Percentiles rank a stretch among this genome's conserved stretches.
These are phyloP conservation scores for Euphonia xanthogaster DNA, from an alignment of 2,797 vertebrate genomes.

Conservation along the genomic window DNA sequence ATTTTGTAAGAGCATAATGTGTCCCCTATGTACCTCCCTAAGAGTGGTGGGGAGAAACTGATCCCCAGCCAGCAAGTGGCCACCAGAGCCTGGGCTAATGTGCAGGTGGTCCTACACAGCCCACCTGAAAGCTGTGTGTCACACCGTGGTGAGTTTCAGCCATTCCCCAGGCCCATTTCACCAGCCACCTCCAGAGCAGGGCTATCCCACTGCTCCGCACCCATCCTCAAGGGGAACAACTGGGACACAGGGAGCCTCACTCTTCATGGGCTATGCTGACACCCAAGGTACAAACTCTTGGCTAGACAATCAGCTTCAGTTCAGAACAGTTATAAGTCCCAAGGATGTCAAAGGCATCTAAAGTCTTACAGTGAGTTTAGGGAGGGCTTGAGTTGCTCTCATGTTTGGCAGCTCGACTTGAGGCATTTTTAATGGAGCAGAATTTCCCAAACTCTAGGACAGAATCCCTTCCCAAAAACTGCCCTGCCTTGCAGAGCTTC, in stretches of 20 bases:
- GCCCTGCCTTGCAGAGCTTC: neutral
- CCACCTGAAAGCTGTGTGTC: neutral
- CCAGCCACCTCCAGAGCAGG: neutral
- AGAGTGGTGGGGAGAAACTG: neutral
- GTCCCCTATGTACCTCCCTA: neutral
- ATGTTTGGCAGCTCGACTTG: neutral
- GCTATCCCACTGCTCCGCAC: fast-evolving
- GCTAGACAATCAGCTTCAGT: neutral
- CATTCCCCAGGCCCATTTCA: neutral
- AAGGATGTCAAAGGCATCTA: neutral
- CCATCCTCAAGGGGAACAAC: neutral
- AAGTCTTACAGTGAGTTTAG: neutral
- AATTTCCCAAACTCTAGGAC: neutral
- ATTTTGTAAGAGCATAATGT: neutral
- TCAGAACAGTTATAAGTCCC: neutral
- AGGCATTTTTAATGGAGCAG: neutral
- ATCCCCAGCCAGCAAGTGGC: neutral
- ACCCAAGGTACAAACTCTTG: neutral
- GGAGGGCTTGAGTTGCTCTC: neutral
- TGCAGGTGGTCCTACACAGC: neutral
- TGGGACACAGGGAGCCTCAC: fast-evolving
- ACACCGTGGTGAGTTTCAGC: fast-evolving
- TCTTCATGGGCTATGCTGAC: fast-evolving
- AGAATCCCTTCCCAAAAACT: neutral
- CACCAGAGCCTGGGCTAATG: fast-evolving